Base-by-base conservation (phyloP, 2,797 vertebrate species). In the Neopelma chrysocephalum region DNA sequence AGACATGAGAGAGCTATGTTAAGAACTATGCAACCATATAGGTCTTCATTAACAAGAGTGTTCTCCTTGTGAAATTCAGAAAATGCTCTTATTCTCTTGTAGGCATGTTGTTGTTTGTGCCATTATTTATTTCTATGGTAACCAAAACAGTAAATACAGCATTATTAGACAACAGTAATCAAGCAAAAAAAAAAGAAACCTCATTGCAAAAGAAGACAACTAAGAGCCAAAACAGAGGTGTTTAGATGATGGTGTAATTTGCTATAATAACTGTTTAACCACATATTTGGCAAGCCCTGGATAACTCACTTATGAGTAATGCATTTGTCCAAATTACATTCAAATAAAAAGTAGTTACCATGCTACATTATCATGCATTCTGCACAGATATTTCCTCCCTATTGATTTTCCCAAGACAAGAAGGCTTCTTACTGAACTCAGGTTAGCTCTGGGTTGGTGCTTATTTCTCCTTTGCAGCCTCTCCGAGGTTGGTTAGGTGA, bases 181-280 rank as follows among this genome's bases (percentile, higher is more conserved):
- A 76, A 72, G 32, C 3, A 51, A 27, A 51, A 27, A 51, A 48
- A 27, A 60, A 22, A 1, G 1, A n/a, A 66, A 54, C 19, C 12
- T 47, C 73, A 64, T 58, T 93, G 90, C 88, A 95, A 94, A 93
- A 95, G 78, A 77, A 89, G 93, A 82, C 64, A 70, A 87, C 81
- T 77, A 57, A 80, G 75, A 95, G 92, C 93, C 92, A 96, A 92
- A 96, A 92, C 90, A 96, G 96, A 97, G 94, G 96, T 96, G 95
- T 97, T 96, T 93, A 96, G 94, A 92, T 93, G 95, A 94, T 94
- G 71, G 86, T 89, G 94, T 92, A 93, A 96, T 96, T 94, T 95
- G 86, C 91, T 85, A 51, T 89, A 95, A 93, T 90, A 94, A 95
- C 92, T 96, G 87, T 95, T 96, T 93, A 95, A 80, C 90, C 10